phyloP scores from a whole-genome alignment of 2,888 invertebrate species.

The Hirtodrosophila cameraria region DNA sequence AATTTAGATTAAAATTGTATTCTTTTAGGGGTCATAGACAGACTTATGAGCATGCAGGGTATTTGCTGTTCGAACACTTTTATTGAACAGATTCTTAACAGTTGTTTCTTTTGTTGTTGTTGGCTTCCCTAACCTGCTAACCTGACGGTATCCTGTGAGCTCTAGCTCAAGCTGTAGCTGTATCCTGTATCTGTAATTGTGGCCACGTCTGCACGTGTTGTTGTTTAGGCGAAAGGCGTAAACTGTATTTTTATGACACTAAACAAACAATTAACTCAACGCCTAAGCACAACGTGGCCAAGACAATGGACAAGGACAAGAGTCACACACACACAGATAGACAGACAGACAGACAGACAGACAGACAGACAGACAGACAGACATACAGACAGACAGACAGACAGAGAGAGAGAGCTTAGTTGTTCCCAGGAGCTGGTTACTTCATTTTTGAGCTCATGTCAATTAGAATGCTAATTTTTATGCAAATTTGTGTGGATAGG shows the following conservation, averaged over 20 bases:
- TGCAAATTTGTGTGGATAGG: slow-evolving; percentile 74
- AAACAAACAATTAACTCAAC: slow-evolving; percentile 75
- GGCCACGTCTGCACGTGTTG: slow-evolving; percentile 64
- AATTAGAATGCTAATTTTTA: slow-evolving; percentile 80
- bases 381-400: background rate
- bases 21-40: too few species aligned
- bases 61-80: background rate
- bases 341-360: background rate
- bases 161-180: too few species aligned
- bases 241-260: slow-evolving; percentile 77
- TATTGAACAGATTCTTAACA: too few species aligned
- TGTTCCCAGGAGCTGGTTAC: slow-evolving; percentile 40
- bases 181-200: slow-evolving; percentile 46
- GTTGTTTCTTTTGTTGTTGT: slow-evolving; percentile 12
- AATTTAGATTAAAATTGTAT: too few species aligned
- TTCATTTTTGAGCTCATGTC: slow-evolving; percentile 70
- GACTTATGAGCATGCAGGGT: too few species aligned
- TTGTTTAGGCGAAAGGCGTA: slow-evolving; percentile 69
- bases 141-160: background rate
- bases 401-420: slow-evolving; percentile 1
- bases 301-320: slow-evolving; percentile 29
- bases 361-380: background rate
- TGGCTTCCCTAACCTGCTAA: background rate
- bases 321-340: background rate
- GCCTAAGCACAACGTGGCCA: slow-evolving; percentile 39